These are phyloP conservation scores for Eristalis arbustorum DNA, from an alignment of 2,888 invertebrate genomes.

Conservation along the genomic window DNA sequence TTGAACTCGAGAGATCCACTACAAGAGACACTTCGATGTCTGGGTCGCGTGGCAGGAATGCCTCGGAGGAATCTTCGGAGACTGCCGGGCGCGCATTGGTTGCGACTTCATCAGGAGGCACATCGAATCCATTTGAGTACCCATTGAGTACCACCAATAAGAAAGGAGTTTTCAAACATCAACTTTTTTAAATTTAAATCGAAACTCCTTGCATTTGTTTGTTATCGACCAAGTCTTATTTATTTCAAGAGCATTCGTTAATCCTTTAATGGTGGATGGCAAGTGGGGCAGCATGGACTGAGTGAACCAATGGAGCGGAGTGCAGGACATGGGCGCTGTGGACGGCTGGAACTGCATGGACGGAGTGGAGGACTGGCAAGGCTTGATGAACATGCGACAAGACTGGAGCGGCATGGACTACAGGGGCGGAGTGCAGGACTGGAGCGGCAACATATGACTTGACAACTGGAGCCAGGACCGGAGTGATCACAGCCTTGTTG, in stretches of 20 bases:
- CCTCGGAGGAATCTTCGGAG: too few species aligned
- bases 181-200: neutral
- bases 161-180: too few species aligned
- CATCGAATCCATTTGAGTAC: neutral
- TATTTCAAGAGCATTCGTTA: neutral
- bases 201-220: neutral
- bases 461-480: constrained; percentile 73
- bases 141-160: neutral
- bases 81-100: too few species aligned
- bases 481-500: constrained; percentile 79
- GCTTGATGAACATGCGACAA: constrained; percentile 6
- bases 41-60: too few species aligned
- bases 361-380: neutral
- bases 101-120: too few species aligned
- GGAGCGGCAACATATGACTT: constrained; percentile 73
- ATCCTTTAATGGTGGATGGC: neutral
- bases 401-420: constrained; percentile 79
- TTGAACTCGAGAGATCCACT: too few species aligned
- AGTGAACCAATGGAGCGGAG: constrained; percentile 5
- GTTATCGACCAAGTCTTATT: neutral
- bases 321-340: constrained; percentile 68
- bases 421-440: constrained; percentile 76
- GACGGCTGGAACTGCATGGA: constrained; percentile 72
- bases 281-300: constrained; percentile 4
- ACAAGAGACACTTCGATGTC: too few species aligned